phyloP scores from a whole-genome alignment of 2,113 vertebrate species.

The Malurus cyaneus region DNA sequence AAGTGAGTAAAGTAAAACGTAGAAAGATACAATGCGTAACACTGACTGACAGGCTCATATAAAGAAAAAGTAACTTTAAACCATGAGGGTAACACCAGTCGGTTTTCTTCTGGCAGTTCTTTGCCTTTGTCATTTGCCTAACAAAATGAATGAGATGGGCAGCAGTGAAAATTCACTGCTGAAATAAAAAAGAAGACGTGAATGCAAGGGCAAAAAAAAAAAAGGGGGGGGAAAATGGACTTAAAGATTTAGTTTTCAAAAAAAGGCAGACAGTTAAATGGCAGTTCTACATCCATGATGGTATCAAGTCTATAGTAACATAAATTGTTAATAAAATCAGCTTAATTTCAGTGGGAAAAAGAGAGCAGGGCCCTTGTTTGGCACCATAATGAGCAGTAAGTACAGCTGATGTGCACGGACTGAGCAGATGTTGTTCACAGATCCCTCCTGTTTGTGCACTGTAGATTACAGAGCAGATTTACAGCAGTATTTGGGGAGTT shows the following conservation, averaged over 20 bases:
- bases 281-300: not conserved
- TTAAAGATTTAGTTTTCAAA: not conserved
- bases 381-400: rapidly evolving
- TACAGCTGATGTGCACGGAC: not conserved
- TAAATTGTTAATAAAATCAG: not conserved
- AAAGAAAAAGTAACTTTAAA: not conserved
- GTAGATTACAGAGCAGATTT: not conserved
- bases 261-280: not conserved
- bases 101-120: not conserved
- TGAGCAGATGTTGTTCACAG: constrained; percentile 21
- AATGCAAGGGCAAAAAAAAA: not conserved
- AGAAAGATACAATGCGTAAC: not conserved
- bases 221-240: no score
- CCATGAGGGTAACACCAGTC: not conserved
- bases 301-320: not conserved
- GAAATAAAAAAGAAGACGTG: not conserved
- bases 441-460: not conserved
- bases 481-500: not conserved
- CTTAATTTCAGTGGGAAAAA: not conserved
- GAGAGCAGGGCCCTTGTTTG: not conserved
- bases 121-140: not conserved
- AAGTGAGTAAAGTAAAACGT: not conserved
- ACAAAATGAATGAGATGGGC: not conserved
- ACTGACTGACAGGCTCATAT: not conserved
- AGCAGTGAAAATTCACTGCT: not conserved